Conservation (phyloP, 2,797 vertebrate genomes). For the Denticeps clupeoides region DNA sequence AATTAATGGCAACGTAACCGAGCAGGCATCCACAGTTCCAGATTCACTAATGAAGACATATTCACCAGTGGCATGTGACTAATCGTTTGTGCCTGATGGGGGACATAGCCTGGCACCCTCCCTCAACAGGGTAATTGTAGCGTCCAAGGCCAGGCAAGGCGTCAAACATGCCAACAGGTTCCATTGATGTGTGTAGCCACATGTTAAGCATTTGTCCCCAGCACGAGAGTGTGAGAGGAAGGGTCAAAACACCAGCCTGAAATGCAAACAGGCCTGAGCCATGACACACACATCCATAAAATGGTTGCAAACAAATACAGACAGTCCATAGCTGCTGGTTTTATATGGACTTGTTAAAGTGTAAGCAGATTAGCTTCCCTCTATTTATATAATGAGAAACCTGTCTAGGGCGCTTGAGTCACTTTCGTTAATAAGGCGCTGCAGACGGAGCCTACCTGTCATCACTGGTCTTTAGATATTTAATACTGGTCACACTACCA, state of each 20-base stretch:
- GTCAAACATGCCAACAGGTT: not conserved
- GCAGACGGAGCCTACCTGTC: not conserved
- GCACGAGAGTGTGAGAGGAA: not conserved
- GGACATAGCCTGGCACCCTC: not conserved
- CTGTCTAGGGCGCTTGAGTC: not conserved
- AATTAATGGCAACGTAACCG: not conserved
- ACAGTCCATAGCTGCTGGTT: not conserved
- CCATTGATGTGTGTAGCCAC: not conserved
- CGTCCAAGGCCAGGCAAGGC: not conserved
- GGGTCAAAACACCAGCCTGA: not conserved
- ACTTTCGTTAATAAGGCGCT: not conserved
- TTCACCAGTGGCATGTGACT: not conserved
- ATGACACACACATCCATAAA: slow-evolving; percentile 24
- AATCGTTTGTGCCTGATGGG: not conserved
- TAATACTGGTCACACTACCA: too few relatives aligned
- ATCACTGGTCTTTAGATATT: too few relatives aligned
- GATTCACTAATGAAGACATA: not conserved
- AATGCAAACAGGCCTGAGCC: slow-evolving; percentile 9
- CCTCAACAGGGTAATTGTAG: not conserved
- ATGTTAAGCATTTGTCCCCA: not conserved
- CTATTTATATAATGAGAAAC: slow-evolving; percentile 2
- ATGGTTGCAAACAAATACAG: not conserved
- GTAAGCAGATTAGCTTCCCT: not conserved
- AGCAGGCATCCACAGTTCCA: not conserved
- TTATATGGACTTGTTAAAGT: slow-evolving; percentile 1